Conservation (phyloP, 2,113 vertebrate genomes). For the Pseudopipra pipra region DNA sequence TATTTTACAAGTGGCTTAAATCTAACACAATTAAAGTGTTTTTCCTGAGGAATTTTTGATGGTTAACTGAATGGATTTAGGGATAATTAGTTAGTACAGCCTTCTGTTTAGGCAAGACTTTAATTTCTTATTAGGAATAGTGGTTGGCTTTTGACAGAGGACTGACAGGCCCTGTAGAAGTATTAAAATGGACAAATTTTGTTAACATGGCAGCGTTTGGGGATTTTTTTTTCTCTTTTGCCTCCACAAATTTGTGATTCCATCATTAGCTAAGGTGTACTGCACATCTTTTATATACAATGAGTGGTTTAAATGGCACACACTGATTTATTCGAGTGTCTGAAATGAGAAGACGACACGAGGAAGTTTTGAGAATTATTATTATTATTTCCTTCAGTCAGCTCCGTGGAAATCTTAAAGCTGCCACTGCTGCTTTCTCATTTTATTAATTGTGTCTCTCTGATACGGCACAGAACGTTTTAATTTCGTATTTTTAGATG, state of each 20-base stretch:
- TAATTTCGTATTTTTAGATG: not conserved
- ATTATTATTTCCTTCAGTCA: not conserved
- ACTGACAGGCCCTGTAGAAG: not conserved
- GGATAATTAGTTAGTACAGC: not conserved
- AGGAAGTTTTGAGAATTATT: not conserved
- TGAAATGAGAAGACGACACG: not conserved
- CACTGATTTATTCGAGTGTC: not conserved
- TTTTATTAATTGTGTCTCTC: not conserved
- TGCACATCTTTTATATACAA: not conserved
- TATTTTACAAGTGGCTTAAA: not conserved
- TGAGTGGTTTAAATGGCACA: not conserved
- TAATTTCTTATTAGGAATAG: not conserved
- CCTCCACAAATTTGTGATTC: not conserved
- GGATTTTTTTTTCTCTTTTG: not conserved
- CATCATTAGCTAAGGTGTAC: not conserved
- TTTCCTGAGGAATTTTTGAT: not conserved
- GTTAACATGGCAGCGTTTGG: not conserved
- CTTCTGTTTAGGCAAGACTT: not conserved
- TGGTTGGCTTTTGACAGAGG: not conserved
- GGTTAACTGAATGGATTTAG: not conserved
- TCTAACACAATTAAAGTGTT: not conserved
- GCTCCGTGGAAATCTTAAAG: not conserved
- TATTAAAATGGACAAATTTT: not conserved
- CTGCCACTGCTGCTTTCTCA: not conserved
- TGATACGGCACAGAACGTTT: not conserved